These are phyloP conservation scores for Nycticebus coucang DNA, from an alignment of 2,113 vertebrate species.

Conservation along the genomic window DNA sequence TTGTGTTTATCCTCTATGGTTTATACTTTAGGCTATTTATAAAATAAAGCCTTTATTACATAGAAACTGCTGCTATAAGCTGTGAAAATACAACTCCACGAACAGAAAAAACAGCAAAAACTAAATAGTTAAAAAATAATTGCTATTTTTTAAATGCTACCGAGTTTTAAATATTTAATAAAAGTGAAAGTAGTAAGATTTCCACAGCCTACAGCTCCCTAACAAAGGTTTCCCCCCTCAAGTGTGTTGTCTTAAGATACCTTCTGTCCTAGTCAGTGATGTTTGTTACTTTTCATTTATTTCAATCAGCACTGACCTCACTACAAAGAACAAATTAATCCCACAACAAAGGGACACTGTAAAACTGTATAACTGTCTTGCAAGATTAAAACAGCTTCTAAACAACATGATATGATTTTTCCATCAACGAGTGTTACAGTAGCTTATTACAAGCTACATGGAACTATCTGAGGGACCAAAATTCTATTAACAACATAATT, in stretches of 20 bases:
- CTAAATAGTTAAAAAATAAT: neutral
- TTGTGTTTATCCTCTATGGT: neutral
- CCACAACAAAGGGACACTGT: neutral
- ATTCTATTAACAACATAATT: neutral
- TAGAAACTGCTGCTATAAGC: neutral
- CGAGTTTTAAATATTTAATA: slow-evolving; percentile 32
- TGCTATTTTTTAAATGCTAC: neutral
- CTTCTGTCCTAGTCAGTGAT: neutral
- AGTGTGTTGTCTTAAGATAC: neutral
- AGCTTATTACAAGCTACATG: neutral
- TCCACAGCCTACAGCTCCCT: neutral
- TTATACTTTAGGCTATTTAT: neutral
- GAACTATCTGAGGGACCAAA: neutral
- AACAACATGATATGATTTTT: neutral
- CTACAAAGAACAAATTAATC: neutral
- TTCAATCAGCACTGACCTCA: neutral
- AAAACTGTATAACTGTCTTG: neutral
- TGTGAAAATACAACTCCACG: slow-evolving; percentile 6
- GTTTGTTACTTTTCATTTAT: slow-evolving; percentile 27
- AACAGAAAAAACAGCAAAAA: slow-evolving; percentile 17
- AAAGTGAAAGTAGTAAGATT: slow-evolving; percentile 32
- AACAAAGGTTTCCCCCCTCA: neutral
- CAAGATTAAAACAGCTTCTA: slow-evolving; percentile 22
- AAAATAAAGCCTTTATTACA: neutral
- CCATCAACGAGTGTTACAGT: neutral